These are phyloP conservation scores for Herminia tarsipennalis DNA, from an alignment of 2,888 invertebrate genomes.

Conservation along the genomic window DNA sequence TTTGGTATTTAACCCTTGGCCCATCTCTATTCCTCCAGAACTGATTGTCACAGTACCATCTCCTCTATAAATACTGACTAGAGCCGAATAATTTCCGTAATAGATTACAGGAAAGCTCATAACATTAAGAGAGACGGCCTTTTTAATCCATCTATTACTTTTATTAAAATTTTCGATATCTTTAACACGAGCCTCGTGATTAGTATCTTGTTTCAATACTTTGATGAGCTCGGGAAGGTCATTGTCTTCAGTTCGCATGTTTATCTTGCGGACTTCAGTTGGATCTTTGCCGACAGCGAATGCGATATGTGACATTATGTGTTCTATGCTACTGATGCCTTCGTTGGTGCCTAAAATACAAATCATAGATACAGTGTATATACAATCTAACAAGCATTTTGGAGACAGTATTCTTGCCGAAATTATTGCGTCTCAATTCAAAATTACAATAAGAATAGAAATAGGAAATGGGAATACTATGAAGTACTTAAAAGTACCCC, in stretches of 20 bases:
- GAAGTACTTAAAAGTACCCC: too few relatives aligned
- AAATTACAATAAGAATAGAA: too few relatives aligned
- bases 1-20: conserved; percentile 92
- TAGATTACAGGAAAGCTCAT: conserved; percentile 87
- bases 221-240: conserved; percentile 81
- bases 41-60: conserved; percentile 88
- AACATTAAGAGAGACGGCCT: conserved; percentile 87
- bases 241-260: conserved; percentile 78
- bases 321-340: conserved; percentile 86
- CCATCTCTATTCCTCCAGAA: conserved; percentile 88
- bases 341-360: conserved; percentile 86
- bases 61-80: conserved; percentile 87
- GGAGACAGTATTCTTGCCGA: too few relatives aligned
- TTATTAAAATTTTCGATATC: conserved; percentile 82
- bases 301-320: conserved; percentile 89
- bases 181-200: conserved; percentile 76
- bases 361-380: too few relatives aligned
- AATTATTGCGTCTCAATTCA: too few relatives aligned
- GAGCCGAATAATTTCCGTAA: conserved; percentile 82
- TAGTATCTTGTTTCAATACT: conserved; percentile 77
- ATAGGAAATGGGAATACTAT: too few relatives aligned
- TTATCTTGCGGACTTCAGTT: conserved; percentile 82
- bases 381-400: too few relatives aligned
- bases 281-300: conserved; percentile 83
- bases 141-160: conserved; percentile 91